Base-by-base conservation (phyloP, 2,888 invertebrate genomes). In the Chaetogeoica ovagalla region DNA sequence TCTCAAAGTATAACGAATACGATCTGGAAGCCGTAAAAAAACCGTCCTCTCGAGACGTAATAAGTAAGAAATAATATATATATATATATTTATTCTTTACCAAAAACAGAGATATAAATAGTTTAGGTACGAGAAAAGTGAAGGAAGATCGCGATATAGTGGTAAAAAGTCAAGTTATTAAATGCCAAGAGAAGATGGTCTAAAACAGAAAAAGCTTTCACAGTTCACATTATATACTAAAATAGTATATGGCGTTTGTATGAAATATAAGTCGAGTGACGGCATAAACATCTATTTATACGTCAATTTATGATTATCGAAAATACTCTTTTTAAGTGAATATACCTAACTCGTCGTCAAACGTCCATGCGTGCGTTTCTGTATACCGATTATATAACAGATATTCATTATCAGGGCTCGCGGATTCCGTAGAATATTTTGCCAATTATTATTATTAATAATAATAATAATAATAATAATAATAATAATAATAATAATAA, bases 171-270 rank as follows among this genome's bases (percentile, higher is more conserved):
- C 30, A 30, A 30, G 30, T 30, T 30, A 30, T 30, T 30, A 30
- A 30, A 30, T 30, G 30, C 30, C 30, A 4, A 4, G 30, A 30
- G 30, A 30, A 30, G 30, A 30, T 2, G 30, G 43, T 59, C 17
- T 23, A 43, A 48, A 68, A 68, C 48, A 23, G 48, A 68, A 68
- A 68, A 60, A 71, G 71, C 71, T 71, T 71, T 59, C 13, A 39
- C 43, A n/a, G 13, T 7, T 68, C 17, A 30, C 4, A 30, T 30
- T 30, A 30, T 30, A 30, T 30, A 30, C 30, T 30, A 30, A 30
- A 30, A 30, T 30, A 30, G 30, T 52, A 13, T 52, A 13, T 15
- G 7, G 5, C 19, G 30, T 52, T 15, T 43, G 15, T 68, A 68
- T 6, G 68, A 68, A 68, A 30, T 23, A 52, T 5, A 23, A 48